Evolutionary conservation across 2,888 invertebrate species (phyloP), one percentile per base, ranked within the genome.

Genomic region (Lepidocyrtoides sp.): DNA sequence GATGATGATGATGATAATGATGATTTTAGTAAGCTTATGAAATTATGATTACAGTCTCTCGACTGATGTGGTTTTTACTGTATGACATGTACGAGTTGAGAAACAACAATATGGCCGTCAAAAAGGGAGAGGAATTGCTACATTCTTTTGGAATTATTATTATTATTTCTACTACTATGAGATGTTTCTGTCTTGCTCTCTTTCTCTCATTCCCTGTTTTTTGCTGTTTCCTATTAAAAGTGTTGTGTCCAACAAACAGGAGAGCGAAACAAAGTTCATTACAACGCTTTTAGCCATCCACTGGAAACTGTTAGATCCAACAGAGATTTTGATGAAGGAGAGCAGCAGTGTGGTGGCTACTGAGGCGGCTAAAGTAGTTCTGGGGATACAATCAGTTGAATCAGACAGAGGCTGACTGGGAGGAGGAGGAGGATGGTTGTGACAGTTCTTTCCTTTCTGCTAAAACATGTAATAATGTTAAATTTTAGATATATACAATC

Each of bases 291-390:
- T 84, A 90, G 63, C 79, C 60, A 84, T 84, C 66, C 83, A 44
- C 44, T 84, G 77, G 23, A 77, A 44, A 57, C 84, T 41, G 84
- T 36, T 83, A 79, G 63, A 75, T 75, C 89, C 77, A 51, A 79
- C 90, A 84, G 89, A 89, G 90, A 85, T 90, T 90, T 90, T 90
- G 63, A 90, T 90, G 79, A 89, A 90, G 90, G 41, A 57, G 29
- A 79, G 86, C 79, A 81, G 81, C 57, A 48, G 72, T 41, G 75
- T 57, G 72, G 81, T 81, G 82, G 82, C 72, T 82, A 89, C 57
- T 82, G 82, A 89, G 89, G 89, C 89, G 82, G 81, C 36, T 89
- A 89, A 89, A 89, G 89, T 82, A 72, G 82, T 82, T 89, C 72
- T 72, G 79, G 75, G 26, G 57, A 89, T 89, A 44, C 69, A 89